Evolutionary conservation across 2,888 invertebrate species (phyloP).

Genomic region (Hirtodrosophila confusa): DNA sequence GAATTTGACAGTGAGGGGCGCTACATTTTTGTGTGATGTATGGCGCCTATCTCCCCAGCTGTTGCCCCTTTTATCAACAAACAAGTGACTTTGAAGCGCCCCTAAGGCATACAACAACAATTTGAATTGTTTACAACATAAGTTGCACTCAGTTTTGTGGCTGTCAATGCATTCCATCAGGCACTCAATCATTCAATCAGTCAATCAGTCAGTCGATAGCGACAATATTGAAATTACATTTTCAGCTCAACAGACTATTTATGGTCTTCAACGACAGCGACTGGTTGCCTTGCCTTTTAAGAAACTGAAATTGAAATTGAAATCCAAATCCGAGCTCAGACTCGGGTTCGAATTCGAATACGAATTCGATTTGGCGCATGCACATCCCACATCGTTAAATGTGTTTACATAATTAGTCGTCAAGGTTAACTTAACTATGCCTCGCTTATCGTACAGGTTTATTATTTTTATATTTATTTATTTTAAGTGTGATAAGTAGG

Average conservation of each 20-base stretch:
- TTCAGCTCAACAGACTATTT: conserved; percentile 27
- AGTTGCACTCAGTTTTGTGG: conserved; percentile 20
- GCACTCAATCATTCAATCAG: conserved; percentile 16
- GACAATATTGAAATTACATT: conserved; percentile 21
- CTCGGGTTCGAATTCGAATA: conserved; percentile 14
- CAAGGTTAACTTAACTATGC: conserved; percentile 45
- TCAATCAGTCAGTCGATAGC: conserved; percentile 1
- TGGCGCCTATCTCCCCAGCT: too few species aligned
- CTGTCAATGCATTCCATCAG: conserved; percentile 25
- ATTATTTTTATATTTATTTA: too few species aligned
- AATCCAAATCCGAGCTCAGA: conserved; percentile 25
- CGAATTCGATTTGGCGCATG: conserved; percentile 3
- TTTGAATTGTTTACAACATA: conserved; percentile 19
- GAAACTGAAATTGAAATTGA: conserved; percentile 30
- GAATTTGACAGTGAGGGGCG: neutral
- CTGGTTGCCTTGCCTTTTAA: conserved; percentile 35
- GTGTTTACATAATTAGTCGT: conserved; percentile 47
- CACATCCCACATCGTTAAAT: conserved; percentile 4
- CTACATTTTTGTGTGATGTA: too few species aligned
- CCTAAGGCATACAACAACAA: conserved; percentile 10
- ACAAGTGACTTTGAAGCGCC: conserved; percentile 13
- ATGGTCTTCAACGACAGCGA: conserved; percentile 31
- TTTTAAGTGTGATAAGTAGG: conserved; percentile 13
- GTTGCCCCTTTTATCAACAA: too few species aligned
- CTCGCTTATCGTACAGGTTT: conserved; percentile 33